Percentiles rank a stretch among this genome's conserved stretches.
These are phyloP conservation scores for Nymphalis io DNA, from an alignment of 1,140 invertebrate species.

Conservation along the genomic window DNA sequence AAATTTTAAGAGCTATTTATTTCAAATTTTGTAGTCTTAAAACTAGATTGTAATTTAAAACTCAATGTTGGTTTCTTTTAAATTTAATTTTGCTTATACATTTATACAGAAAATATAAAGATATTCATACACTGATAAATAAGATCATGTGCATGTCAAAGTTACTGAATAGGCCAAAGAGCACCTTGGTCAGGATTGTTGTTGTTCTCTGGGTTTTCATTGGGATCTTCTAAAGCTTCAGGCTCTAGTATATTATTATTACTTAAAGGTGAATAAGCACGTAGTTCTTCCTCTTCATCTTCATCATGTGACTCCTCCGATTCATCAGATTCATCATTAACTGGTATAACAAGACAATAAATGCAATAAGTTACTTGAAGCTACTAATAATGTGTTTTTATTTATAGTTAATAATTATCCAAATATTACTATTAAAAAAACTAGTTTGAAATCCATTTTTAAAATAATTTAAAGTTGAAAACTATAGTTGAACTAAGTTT, in stretches of 20 bases:
- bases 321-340: constrained; percentile 85
- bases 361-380: neutral
- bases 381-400: neutral
- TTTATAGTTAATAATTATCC: too few relatives aligned
- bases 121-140: neutral
- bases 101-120: constrained; percentile 3
- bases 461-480: too few relatives aligned
- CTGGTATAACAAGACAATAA: constrained; percentile 48
- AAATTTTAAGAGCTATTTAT: too few relatives aligned
- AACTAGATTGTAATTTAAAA: neutral
- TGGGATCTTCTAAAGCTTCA: constrained; percentile 63
- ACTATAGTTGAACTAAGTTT: too few relatives aligned
- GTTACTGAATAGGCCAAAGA: constrained; percentile 58
- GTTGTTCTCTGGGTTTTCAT: constrained; percentile 60
- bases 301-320: constrained; percentile 86
- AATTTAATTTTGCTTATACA: constrained; percentile 2
- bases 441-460: neutral
- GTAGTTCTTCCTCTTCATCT: constrained; percentile 84
- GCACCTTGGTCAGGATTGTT: constrained; percentile 65
- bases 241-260: constrained; percentile 71
- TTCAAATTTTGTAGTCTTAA: neutral
- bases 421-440: neutral
- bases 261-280: constrained; percentile 80
- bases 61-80: neutral
- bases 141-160: neutral